These are phyloP conservation scores for Aeoliscus strigatus DNA, from an alignment of 2,797 vertebrate genomes.

Conservation along the genomic window DNA sequence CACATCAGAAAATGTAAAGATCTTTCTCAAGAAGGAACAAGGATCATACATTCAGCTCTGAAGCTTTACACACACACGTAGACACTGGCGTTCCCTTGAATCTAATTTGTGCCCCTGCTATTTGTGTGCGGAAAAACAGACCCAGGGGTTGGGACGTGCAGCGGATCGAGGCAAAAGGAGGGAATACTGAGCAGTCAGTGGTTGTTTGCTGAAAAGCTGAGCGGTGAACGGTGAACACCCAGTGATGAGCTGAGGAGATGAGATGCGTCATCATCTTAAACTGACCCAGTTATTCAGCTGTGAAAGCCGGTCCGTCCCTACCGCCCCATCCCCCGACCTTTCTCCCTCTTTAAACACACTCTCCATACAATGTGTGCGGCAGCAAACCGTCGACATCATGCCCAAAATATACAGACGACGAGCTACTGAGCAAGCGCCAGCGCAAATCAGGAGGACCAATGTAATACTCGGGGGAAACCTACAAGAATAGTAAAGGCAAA, in stretches of 20 bases:
- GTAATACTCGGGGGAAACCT: conserved; percentile 35
- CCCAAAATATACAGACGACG: conserved; percentile 30
- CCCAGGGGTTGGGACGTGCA: not conserved
- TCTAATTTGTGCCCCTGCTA: conserved; percentile 8
- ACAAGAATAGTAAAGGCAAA: conserved; percentile 12
- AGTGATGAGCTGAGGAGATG: conserved; percentile 60
- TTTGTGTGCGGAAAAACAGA: not conserved
- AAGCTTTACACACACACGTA: conserved; percentile 5
- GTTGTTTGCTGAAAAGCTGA: conserved; percentile 52
- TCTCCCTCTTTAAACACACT: conserved; percentile 8
- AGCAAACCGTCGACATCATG: conserved; percentile 23
- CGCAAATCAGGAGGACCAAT: conserved; percentile 29
- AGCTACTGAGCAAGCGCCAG: conserved; percentile 26
- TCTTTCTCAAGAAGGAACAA: too few relatives aligned
- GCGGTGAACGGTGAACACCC: conserved; percentile 48
- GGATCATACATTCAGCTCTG: too few relatives aligned
- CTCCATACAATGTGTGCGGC: conserved; percentile 11
- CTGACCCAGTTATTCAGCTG: conserved; percentile 76
- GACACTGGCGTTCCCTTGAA: conserved; percentile 4
- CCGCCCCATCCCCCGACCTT: conserved; percentile 6
- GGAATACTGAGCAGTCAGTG: conserved; percentile 9
- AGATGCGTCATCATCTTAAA: conserved; percentile 63
- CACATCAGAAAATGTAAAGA: not conserved
- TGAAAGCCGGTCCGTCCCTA: conserved; percentile 47
- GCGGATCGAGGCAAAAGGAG: conserved; percentile 1